phyloP scores from a whole-genome alignment of 2,797 vertebrate genomes.

The Oreortyx pictus region DNA sequence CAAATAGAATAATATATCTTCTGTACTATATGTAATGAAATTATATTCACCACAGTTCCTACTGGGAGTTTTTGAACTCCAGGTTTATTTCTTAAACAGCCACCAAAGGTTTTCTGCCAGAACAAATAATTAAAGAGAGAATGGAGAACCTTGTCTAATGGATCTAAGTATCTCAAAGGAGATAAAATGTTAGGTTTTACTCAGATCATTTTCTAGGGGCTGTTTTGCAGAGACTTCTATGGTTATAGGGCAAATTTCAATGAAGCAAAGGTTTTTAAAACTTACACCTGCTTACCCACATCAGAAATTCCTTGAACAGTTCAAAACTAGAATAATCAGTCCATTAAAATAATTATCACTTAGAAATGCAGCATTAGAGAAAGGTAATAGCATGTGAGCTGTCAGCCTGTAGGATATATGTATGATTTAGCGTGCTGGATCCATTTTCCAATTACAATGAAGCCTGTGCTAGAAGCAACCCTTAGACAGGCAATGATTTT shows the following conservation, averaged over 20 bases:
- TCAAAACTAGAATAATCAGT: constrained; percentile 5
- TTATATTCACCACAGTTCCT: constrained; percentile 36
- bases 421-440: not conserved
- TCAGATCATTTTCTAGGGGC: not conserved
- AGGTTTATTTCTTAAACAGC: constrained; percentile 40
- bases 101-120: constrained; percentile 5
- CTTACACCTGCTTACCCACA: not conserved
- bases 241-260: not conserved
- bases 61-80: constrained; percentile 37
- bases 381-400: constrained; percentile 24
- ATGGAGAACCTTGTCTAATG: constrained; percentile 15
- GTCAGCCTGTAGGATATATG: not conserved
- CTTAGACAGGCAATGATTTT: not conserved
- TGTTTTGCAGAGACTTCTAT: not conserved
- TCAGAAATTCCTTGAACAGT: constrained; percentile 10
- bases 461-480: constrained; percentile 18
- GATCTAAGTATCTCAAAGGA: not conserved
- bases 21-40: constrained; percentile 7
- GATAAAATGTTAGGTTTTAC: constrained; percentile 11
- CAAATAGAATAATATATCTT: constrained; percentile 31
- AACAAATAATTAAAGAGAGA: constrained; percentile 58
- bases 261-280: constrained; percentile 1
- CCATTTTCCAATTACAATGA: constrained; percentile 1
- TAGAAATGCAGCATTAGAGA: constrained; percentile 12
- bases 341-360: constrained; percentile 48